Evolutionary conservation across 2,888 invertebrate species (phyloP).

Genomic region (Cybosia mesomella): DNA sequence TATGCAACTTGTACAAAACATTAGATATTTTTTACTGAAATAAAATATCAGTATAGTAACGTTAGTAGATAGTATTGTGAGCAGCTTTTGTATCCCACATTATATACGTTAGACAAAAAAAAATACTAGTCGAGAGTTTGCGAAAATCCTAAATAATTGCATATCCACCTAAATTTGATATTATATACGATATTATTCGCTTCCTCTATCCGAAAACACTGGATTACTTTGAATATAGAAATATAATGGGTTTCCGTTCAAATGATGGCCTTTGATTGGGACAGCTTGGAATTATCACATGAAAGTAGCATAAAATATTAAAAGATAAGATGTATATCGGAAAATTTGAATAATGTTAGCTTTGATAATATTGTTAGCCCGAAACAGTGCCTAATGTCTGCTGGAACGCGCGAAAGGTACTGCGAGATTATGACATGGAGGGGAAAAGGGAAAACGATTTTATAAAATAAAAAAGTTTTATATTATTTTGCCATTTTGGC

Average conservation of each 20-base stretch:
- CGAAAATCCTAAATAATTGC: conserved; percentile 64
- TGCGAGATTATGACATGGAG: conserved; percentile 70
- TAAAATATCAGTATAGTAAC: conserved; percentile 56
- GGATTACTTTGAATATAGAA: conserved; percentile 42
- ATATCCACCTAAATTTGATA: conserved; percentile 71
- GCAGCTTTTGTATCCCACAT: conserved; percentile 80
- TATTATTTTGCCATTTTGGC: conserved; percentile 41
- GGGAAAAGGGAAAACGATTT: conserved; percentile 35
- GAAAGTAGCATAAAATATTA: conserved; percentile 53
- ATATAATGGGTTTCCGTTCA: conserved; percentile 37
- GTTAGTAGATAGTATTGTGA: conserved; percentile 59
- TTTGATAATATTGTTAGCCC: conserved; percentile 81
- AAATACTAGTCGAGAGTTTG: conserved; percentile 75
- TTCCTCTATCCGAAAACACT: conserved; percentile 62
- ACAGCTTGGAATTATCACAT: conserved; percentile 59
- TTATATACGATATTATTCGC: conserved; percentile 61
- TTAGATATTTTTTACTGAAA: conserved; percentile 78
- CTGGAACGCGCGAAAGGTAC: conserved; percentile 58
- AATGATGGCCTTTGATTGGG: conserved; percentile 58
- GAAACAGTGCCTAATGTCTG: conserved; percentile 82
- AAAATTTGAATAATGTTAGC: conserved; percentile 72
- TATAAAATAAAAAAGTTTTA: conserved; percentile 26
- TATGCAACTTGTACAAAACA: conserved; percentile 82
- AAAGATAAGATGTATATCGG: conserved; percentile 73
- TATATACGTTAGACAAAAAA: conserved; percentile 64